These are phyloP conservation scores for Drymodes brunneopygia DNA, from an alignment of 2,113 vertebrate species.

Conservation along the genomic window DNA sequence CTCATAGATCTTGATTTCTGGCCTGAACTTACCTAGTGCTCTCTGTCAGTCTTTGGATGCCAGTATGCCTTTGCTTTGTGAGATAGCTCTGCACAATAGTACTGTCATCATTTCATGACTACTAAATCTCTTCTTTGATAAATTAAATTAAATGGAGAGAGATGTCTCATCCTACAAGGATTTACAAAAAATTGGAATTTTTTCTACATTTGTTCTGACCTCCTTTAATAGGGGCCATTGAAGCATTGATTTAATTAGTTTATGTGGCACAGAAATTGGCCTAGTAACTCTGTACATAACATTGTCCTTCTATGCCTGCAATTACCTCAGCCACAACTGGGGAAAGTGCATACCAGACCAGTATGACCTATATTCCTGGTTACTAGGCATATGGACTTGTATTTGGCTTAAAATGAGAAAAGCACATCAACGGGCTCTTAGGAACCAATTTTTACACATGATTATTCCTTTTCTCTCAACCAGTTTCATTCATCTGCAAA, in stretches of 20 bases:
- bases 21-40: neutral
- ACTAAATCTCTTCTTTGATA: neutral
- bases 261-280: neutral
- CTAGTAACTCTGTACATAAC: neutral
- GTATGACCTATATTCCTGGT: neutral
- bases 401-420: neutral
- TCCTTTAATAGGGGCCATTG: neutral
- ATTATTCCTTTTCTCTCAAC: neutral
- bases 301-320: neutral
- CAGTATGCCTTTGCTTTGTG: neutral
- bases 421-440: neutral
- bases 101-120: neutral
- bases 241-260: neutral
- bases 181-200: rapidly evolving
- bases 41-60: neutral
- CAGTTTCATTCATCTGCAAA: neutral
- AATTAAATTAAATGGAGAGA: neutral
- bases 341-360: neutral
- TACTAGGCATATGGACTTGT: neutral
- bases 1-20: neutral
- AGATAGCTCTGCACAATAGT: neutral
- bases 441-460: neutral
- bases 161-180: neutral
- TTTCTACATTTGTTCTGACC: neutral
- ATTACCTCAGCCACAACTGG: neutral